These are phyloP conservation scores for Phataginus tetradactyla DNA, from an alignment of 2,797 vertebrate species.

Conservation along the genomic window DNA sequence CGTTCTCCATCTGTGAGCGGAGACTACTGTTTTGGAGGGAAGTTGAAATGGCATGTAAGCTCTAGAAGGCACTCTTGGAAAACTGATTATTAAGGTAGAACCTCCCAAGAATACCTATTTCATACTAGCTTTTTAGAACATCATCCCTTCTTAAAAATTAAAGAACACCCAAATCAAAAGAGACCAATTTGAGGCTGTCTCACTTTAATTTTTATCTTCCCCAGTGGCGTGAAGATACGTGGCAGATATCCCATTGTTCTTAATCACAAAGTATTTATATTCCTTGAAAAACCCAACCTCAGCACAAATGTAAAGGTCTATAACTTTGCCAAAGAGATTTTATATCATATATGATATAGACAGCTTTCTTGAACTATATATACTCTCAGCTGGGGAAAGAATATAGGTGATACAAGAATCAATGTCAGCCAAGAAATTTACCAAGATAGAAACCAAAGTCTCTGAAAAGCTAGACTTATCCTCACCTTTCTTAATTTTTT, in stretches of 20 bases:
- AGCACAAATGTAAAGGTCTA: neutral
- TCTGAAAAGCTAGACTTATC: neutral
- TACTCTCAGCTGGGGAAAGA: neutral
- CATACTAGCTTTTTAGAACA: conserved; percentile 34
- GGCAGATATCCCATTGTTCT: neutral
- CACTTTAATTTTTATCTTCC: neutral
- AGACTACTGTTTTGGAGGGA: neutral
- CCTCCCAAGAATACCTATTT: neutral
- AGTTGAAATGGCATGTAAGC: neutral
- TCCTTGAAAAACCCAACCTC: neutral
- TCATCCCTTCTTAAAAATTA: conserved; percentile 27
- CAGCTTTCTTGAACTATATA: neutral
- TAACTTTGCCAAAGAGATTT: neutral
- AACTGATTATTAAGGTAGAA: neutral
- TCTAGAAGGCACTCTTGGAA: neutral
- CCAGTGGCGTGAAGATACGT: neutral
- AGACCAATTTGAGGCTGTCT: neutral
- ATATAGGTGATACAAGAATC: neutral
- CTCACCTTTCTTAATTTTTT: neutral
- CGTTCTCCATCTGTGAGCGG: neutral
- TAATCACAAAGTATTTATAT: neutral
- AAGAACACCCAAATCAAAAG: conserved; percentile 43
- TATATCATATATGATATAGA: neutral
- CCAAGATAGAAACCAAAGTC: neutral
- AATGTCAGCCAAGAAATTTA: conserved; percentile 3